Evolutionary conservation across 2,797 vertebrate species (phyloP).

Genomic region (Synanceia verrucosa): DNA sequence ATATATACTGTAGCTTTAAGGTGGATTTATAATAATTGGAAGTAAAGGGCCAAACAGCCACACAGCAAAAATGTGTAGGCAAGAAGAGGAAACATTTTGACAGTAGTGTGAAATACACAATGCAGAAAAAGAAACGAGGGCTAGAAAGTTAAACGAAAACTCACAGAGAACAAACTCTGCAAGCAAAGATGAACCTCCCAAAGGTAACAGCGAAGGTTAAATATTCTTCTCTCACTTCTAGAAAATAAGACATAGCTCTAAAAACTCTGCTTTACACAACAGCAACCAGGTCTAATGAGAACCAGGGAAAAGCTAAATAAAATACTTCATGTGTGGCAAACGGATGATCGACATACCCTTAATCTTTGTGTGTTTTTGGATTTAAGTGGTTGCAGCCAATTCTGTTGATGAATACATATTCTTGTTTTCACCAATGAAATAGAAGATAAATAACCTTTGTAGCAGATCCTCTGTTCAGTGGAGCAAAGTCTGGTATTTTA

Average conservation of each 20-base stretch:
- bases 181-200: not conserved
- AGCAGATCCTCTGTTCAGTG: not conserved
- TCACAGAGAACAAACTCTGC: not conserved
- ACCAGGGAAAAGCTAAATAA: not conserved
- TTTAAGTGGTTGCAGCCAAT: not conserved
- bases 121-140: not conserved
- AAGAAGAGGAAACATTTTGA: not conserved
- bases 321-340: not conserved
- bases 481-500: not conserved
- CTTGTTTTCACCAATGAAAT: not conserved
- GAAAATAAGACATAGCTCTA: not conserved
- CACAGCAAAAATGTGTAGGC: not conserved
- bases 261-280: not conserved
- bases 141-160: not conserved
- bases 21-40: not conserved
- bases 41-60: not conserved
- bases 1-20: not conserved
- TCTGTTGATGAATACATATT: not conserved
- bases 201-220: not conserved
- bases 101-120: not conserved
- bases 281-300: not conserved
- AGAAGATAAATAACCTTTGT: not conserved
- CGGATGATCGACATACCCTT: not conserved
- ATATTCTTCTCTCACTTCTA: not conserved
- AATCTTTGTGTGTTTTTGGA: not conserved